These are phyloP conservation scores for Drosophila ficusphila DNA, from an alignment of 1,140 invertebrate genomes.

Conservation along the genomic window DNA sequence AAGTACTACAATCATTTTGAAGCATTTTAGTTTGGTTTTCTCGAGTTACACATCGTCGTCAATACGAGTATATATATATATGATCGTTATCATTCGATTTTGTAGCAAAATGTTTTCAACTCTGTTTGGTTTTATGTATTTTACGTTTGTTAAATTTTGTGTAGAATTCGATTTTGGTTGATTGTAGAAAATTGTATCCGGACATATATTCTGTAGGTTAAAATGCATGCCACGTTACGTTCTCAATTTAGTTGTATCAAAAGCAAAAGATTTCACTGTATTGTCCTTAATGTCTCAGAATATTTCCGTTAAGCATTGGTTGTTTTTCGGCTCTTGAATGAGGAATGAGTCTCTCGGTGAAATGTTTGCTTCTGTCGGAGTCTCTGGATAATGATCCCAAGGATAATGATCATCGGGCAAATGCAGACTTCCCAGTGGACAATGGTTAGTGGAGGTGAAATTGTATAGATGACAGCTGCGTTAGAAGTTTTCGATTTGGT, in stretches of 20 bases:
- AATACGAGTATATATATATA: too few relatives aligned
- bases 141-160: slow-evolving; percentile 44
- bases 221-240: slow-evolving; percentile 40
- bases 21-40: slow-evolving; percentile 66
- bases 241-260: slow-evolving; percentile 62
- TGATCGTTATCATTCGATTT: slow-evolving; percentile 68
- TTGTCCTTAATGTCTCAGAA: slow-evolving; percentile 82
- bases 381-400: slow-evolving; percentile 10
- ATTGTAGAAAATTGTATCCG: slow-evolving; percentile 79
- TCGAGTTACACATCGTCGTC: slow-evolving; percentile 26
- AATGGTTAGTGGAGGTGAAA: slow-evolving; percentile 56
- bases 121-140: slow-evolving; percentile 30
- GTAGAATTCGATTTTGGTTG: slow-evolving; percentile 52
- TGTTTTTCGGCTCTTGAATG: slow-evolving; percentile 47
- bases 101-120: slow-evolving; percentile 72
- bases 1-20: slow-evolving; percentile 79
- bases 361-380: slow-evolving; percentile 17
- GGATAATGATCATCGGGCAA: slow-evolving; percentile 2
- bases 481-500: slow-evolving; percentile 17
- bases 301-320: slow-evolving; percentile 61
- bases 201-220: slow-evolving; percentile 59
- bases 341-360: slow-evolving; percentile 38
- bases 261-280: slow-evolving; percentile 76
- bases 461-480: slow-evolving; percentile 26
- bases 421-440: slow-evolving; percentile 33